Evolutionary conservation across 2,888 invertebrate genomes (phyloP).

Genomic region (Ophioninae sp.): DNA sequence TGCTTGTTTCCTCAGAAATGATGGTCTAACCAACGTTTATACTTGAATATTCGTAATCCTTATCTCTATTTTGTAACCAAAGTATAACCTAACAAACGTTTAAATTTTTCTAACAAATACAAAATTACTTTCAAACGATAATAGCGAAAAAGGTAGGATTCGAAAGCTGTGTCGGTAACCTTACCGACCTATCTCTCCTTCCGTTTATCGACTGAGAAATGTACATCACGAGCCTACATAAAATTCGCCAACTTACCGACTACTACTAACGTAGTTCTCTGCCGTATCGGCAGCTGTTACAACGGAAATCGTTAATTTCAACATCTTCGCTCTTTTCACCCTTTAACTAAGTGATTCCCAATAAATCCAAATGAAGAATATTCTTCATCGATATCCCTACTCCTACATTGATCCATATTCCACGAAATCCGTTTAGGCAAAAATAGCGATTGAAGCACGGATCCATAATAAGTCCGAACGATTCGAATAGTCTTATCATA

Average conservation of each 20-base stretch:
- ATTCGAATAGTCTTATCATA: too few species aligned
- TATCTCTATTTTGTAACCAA: too few species aligned
- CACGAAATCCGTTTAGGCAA: background rate
- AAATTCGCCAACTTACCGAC: background rate
- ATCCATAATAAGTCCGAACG: too few species aligned
- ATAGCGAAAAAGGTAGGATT: background rate
- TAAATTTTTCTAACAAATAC: too few species aligned
- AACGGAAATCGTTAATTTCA: background rate
- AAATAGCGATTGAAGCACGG: too few species aligned
- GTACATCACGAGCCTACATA: background rate
- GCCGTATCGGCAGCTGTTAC: background rate
- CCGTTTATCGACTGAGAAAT: background rate
- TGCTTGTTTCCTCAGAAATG: too few species aligned
- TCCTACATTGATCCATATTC: too few species aligned
- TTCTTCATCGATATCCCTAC: background rate
- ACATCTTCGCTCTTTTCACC: background rate
- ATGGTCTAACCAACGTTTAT: too few species aligned
- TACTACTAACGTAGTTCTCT: background rate
- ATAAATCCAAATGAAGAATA: background rate
- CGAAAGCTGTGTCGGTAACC: too few species aligned
- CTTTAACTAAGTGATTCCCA: background rate
- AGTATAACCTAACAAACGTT: too few species aligned
- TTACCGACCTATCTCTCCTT: background rate
- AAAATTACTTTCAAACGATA: too few species aligned
- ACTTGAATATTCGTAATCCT: too few species aligned